These are phyloP conservation scores for Callaeas wilsoni DNA, from an alignment of 2,113 vertebrate genomes.

Conservation along the genomic window DNA sequence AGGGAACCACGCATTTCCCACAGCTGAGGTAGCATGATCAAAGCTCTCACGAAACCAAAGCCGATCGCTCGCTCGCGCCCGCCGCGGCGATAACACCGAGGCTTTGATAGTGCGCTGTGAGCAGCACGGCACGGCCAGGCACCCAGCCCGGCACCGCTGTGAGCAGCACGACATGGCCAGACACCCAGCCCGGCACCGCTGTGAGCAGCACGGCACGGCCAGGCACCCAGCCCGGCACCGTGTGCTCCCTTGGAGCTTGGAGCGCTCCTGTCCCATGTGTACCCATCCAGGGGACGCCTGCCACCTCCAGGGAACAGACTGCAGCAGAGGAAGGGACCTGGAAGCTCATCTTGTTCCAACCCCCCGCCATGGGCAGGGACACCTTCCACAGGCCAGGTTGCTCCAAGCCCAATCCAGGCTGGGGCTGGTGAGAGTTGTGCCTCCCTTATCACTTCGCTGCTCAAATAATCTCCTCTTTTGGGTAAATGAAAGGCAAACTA, in stretches of 20 bases:
- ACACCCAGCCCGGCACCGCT: too few relatives aligned
- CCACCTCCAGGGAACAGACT: neutral
- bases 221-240: rapidly evolving
- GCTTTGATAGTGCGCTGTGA: neutral
- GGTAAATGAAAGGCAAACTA: neutral
- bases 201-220: neutral
- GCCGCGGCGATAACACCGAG: rapidly evolving
- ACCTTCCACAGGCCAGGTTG: neutral
- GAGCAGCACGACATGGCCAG: neutral
- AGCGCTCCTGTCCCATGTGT: rapidly evolving
- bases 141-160: rapidly evolving
- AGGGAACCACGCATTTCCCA: neutral
- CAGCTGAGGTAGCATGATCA: conserved; percentile 5
- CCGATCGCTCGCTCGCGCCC: neutral
- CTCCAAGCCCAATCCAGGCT: neutral
- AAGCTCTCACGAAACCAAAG: neutral
- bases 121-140: neutral
- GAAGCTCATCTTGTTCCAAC: neutral
- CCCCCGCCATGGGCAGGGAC: neutral
- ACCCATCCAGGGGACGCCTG: rapidly evolving
- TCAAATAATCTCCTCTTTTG: neutral
- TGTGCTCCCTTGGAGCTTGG: neutral
- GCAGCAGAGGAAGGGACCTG: neutral
- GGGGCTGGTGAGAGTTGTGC: neutral
- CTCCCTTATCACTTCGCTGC: neutral